phyloP scores from a whole-genome alignment of 2,888 invertebrate genomes.

The Leptinotarsa peninsularis region DNA sequence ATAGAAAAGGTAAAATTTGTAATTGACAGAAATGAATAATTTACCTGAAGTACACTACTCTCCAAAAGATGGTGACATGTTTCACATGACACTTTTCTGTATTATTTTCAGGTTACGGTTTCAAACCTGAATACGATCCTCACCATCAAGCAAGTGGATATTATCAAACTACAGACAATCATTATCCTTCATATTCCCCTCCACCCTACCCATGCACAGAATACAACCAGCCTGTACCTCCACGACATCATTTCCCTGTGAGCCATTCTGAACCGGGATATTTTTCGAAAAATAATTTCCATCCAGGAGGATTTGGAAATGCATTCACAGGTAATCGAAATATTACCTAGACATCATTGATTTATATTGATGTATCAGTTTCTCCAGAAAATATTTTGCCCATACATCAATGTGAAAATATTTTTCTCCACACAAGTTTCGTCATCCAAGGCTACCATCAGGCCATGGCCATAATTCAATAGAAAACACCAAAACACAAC shows the following conservation, averaged over 20 bases:
- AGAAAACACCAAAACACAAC: too few relatives aligned
- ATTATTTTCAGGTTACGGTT: conserved; percentile 43
- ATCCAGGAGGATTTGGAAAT: background rate
- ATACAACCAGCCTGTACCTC: background rate
- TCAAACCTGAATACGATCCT: conserved; percentile 40
- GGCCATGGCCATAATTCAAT: too few relatives aligned
- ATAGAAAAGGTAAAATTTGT: too few relatives aligned
- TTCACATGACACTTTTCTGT: too few relatives aligned
- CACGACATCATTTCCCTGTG: conserved; percentile 1
- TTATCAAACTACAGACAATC: conserved; percentile 30
- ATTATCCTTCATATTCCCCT: conserved; percentile 12
- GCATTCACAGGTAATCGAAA: conserved; percentile 13
- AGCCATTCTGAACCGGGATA: background rate
- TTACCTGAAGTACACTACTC: too few relatives aligned
- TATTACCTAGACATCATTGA: background rate
- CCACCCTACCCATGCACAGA: conserved; percentile 14
- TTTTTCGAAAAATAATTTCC: conserved; percentile 21
- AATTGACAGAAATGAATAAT: too few relatives aligned
- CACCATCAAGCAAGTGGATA: conserved; percentile 27
- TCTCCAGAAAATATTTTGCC: too few relatives aligned
- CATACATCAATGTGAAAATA: too few relatives aligned
- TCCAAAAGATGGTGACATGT: too few relatives aligned
- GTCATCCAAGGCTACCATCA: too few relatives aligned
- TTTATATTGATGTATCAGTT: too few relatives aligned
- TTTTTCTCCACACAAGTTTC: too few relatives aligned